phyloP scores from a whole-genome alignment of 2,797 vertebrate genomes.

The Poliocrania exsul region DNA sequence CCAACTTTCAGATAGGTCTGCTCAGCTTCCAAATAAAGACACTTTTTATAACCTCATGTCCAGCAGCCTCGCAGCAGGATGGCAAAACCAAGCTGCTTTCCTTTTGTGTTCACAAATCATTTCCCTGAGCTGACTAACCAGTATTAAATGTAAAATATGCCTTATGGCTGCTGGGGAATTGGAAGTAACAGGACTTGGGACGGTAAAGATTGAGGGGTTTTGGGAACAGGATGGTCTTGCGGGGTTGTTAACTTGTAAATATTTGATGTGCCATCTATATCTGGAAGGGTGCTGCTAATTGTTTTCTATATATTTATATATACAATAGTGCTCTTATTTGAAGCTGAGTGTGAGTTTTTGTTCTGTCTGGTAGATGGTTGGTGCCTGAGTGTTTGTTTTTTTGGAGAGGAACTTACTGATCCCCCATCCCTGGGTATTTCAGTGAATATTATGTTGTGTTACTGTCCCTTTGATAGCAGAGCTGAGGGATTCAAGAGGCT shows the following conservation, averaged over 20 bases:
- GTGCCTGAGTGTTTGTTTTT: neutral
- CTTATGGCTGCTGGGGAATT: neutral
- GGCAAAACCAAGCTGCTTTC: constrained; percentile 11
- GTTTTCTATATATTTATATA: fast-evolving
- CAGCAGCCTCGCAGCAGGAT: constrained; percentile 9
- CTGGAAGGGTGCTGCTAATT: neutral
- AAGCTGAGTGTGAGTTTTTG: neutral
- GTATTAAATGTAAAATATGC: constrained; percentile 9
- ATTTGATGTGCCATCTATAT: neutral
- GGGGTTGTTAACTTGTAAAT: neutral
- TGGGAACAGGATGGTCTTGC: neutral
- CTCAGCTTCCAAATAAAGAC: constrained; percentile 40
- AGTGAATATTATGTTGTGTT: neutral
- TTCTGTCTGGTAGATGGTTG: neutral
- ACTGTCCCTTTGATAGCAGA: neutral
- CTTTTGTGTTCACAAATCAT: neutral
- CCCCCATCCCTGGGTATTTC: neutral
- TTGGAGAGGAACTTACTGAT: neutral
- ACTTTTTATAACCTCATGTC: neutral
- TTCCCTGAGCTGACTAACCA: constrained; percentile 13
- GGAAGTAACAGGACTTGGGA: neutral
- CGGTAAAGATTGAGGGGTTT: neutral
- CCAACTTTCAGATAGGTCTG: neutral
- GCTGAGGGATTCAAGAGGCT: neutral
- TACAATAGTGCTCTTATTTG: fast-evolving